Percentiles rank a stretch among this genome's conserved stretches.
phyloP scores from a whole-genome alignment of 2,113 vertebrate genomes.

The Nothoprocta perdicaria region DNA sequence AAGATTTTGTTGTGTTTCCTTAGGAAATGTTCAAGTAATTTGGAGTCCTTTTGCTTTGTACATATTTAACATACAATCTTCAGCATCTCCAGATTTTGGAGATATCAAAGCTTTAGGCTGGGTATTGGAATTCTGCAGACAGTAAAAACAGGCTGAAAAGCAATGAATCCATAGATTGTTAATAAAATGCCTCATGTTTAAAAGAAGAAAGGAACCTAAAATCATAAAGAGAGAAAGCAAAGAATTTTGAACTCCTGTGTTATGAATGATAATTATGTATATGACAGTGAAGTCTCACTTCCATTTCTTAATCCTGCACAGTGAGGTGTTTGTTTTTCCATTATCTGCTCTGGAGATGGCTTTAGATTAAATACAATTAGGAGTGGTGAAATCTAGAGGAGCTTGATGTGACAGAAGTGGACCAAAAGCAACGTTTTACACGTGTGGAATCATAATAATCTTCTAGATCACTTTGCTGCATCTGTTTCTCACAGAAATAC shows the following conservation, averaged over 20 bases:
- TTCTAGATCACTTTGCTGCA: neutral
- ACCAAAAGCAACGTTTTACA: neutral
- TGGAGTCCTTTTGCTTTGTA: neutral
- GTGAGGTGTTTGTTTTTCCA: neutral
- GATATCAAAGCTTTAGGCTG: neutral
- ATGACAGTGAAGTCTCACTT: neutral
- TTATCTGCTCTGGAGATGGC: neutral
- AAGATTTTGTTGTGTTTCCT: neutral
- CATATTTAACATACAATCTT: neutral
- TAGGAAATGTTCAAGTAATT: neutral
- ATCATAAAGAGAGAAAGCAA: neutral
- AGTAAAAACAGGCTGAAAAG: neutral
- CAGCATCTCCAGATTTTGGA: neutral
- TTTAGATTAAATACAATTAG: neutral
- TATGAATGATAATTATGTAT: neutral
- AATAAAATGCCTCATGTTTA: neutral
- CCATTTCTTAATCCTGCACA: slow-evolving; percentile 4
- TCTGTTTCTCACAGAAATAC: neutral
- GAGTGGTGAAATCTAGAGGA: neutral
- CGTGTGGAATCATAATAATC: neutral
- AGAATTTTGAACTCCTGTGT: neutral
- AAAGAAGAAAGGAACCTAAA: neutral
- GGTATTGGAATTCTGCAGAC: neutral
- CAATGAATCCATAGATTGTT: neutral
- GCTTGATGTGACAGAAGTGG: neutral